Evolutionary conservation across 2,797 vertebrate species (phyloP).

Genomic region (Galago senegalensis): DNA sequence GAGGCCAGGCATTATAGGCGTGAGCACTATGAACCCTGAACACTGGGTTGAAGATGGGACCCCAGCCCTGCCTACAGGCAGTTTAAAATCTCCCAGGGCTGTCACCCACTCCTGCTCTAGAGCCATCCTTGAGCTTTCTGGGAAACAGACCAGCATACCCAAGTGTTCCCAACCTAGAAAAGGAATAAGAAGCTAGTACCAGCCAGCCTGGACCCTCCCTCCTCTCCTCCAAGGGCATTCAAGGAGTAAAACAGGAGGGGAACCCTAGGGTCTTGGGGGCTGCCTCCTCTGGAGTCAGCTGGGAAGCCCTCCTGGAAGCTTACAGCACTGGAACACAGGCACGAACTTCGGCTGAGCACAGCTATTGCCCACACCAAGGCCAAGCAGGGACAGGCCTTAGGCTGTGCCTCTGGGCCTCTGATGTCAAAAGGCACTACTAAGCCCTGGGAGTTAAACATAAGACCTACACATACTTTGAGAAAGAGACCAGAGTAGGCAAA

Average conservation of each 20-base stretch:
- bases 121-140: not conserved
- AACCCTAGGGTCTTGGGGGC: not conserved
- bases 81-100: not conserved
- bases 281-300: constrained; percentile 19
- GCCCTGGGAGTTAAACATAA: not conserved
- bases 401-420: not conserved
- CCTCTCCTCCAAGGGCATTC: not conserved
- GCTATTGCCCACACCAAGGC: not conserved
- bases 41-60: not conserved
- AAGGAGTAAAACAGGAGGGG: not conserved
- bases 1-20: too few relatives aligned
- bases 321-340: not conserved
- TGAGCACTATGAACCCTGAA: too few relatives aligned
- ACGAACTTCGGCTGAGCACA: not conserved
- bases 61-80: rapidly evolving
- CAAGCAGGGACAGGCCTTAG: not conserved
- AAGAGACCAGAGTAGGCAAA: not conserved
- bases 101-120: not conserved
- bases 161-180: not conserved
- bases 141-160: not conserved
- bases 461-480: not conserved
- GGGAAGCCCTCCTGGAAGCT: not conserved
- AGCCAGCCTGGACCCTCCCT: not conserved
- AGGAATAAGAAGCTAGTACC: not conserved
- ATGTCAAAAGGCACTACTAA: not conserved